Base-by-base conservation (phyloP, 2,888 invertebrate species). In the Drosophila ochracea region DNA sequence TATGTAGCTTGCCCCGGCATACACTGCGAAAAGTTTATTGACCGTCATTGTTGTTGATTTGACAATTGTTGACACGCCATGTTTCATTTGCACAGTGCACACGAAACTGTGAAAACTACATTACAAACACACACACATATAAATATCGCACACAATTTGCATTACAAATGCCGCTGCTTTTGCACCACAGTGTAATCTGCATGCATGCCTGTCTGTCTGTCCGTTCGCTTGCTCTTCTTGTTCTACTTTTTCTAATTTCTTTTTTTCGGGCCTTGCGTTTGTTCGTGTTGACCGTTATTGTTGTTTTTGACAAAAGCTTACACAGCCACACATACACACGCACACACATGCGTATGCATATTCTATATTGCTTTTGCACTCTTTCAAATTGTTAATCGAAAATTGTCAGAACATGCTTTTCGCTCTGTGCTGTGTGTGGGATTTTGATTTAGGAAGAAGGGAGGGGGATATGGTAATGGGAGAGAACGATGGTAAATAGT, bases 1-100 rank as follows among this genome's bases (percentile, higher is more conserved):
- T n/a, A 37, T 16, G 33, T 25, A 25, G 25, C 4, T 75, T 47
- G 47, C 43, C 30, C 63, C 57, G 66, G 59, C 37, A 6, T 74
- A 89, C 82, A 80, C 69, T 82, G 73, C 75, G 61, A 74, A 86
- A 83, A 89, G 88, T 91, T 91, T 89, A 88, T 91, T 91, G 88
- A 89, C 88, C 88, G 88, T 88, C 88, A 91, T 89, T 88, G 84
- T 84, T 87, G 88, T 87, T 89, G 84, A 86, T 87, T 90, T 87
- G 90, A 90, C 87, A 89, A 78, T 79, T 81, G 86, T 82, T 80
- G 84, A 77, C 89, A 89, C 83, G 78, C 80, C 80, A 84, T 73
- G 69, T 82, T 76, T 68, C 67, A 74, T 72, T 81, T 72, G 84
- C 87, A 78, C 81, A 68, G 75, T 77, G 70, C 67, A n/a, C 35